Base-by-base conservation (phyloP, 92 coral and sea anemone genomes). In the Porites cylindrica region DNA sequence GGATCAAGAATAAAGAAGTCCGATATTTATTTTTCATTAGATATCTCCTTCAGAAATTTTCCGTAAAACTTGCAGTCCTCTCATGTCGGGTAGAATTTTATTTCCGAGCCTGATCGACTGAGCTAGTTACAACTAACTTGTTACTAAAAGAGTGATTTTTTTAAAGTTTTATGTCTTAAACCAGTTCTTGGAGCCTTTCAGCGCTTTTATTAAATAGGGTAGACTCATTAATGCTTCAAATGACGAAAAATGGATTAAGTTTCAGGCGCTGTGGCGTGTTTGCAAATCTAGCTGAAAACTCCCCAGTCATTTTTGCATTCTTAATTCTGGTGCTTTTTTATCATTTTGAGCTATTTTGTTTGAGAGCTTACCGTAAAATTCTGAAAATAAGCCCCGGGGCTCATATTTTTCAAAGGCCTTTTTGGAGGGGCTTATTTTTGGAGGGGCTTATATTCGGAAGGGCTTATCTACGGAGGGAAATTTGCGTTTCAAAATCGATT, bases 1-100 rank as follows among this genome's bases (percentile, higher is more conserved):
- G 29, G 66, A 66, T 66, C 29, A 66, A 66, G 70, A 66, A 66
- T 1, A 66, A 66, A 66, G 29, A 66, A n/a, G 70, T 66, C 70
- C 70, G 18, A n/a, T 66, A 66, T 66, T 66, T 66, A 66, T n/a
- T 65, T 65, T 65, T 5, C 29, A 71, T 71, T 10, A 71, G 76
- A 71, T 71, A 71, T 71, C 76, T 71, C 12, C 76, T 12, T 71
- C 76, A 71, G 12, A 71, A 71, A 71, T 71, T 43, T 71, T 71
- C 58, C 76, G 58, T 71, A 38, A 71, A 71, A 71, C 76, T 71
- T 71, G 20, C 76, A 71, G 1, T 43, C 76, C 76, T 71, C 26
- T 71, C 76, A 71, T 71, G 70, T 66, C 70, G 70, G 19, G 29
- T 66, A n/a, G 70, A 66, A 29, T 66, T 66, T 13, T 66, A n/a